Evolutionary conservation across 1,140 invertebrate genomes (phyloP), one percentile per base, ranked within the genome.

Genomic region (Leptonema lineaticorne): DNA sequence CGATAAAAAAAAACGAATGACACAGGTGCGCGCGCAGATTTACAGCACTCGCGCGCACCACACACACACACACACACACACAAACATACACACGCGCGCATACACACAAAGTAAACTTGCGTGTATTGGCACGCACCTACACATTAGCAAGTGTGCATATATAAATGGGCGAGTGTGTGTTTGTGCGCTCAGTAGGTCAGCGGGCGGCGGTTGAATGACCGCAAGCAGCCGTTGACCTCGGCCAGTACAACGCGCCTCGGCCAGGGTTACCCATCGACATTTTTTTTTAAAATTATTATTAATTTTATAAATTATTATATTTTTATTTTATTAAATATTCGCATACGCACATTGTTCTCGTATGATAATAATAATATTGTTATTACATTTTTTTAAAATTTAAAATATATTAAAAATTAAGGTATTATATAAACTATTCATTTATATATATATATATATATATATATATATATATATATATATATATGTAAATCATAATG

Each of bases 171-270:
- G 37, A 11, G 62, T 64, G 27, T 30, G 59, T 45, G 45, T 50
- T 33, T 48, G 65, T 63, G 72, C 80, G 80, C 79, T 83, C 78
- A 83, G 80, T 83, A 81, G 81, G 81, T 83, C 81, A 83, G 78
- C 79, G 76, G 79, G 80, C 80, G 79, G 78, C 76, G 81, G 79
- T 79, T 53, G 80, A 81, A 81, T 79, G 80, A 81, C 80, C 81
- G 81, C 80, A 78, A 77, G 26, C 81, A 82, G 81, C 78, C 81
- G 80, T 83, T 82, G 81, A 83, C 81, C 81, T 83, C 81, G 80
- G 79, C 75, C 75, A 75, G 76, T 41, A 41, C 50, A 24, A 53
- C 50, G 50, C 50, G 20, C 50, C 76, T 76, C 76, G 72, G 75
- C 77, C 78, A 78, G 76, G 78, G 78, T 76, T 78, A 76, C 80